Conservation (phyloP, 64 coral and sea anemone species). For the Hydrozoanthus tunicans region DNA sequence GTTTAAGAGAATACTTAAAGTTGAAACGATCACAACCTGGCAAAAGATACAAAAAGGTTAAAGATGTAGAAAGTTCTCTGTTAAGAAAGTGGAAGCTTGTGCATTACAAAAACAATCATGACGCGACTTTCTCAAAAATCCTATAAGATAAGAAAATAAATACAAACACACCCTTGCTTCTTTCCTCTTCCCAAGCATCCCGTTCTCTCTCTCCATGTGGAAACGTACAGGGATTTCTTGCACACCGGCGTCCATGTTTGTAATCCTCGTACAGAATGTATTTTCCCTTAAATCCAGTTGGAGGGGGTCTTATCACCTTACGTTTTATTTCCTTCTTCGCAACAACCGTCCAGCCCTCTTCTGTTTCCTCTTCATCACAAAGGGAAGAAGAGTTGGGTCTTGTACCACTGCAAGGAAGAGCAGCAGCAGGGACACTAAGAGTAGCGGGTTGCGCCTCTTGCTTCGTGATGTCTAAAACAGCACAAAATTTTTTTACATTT, state of each 20-base stretch:
- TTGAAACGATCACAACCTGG: no score
- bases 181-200: not conserved
- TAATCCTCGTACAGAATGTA: not conserved
- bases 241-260: not conserved
- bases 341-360: constrained; percentile 6
- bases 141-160: not conserved
- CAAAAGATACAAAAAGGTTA: no score
- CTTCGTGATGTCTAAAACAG: not conserved
- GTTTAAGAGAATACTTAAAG: no score
- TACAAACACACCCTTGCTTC: not conserved
- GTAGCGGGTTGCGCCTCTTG: not conserved
- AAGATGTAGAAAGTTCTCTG: no score
- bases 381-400: not conserved
- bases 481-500: not conserved
- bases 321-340: not conserved
- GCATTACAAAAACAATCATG: not conserved
- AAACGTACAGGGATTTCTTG: not conserved
- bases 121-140: not conserved
- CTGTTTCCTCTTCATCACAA: not conserved
- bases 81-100: no score
- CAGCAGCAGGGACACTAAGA: not conserved
- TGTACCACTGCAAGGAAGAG: not conserved
- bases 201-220: constrained; percentile 22
- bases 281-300: not conserved
- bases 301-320: not conserved